Conservation (phyloP, 1,140 invertebrate genomes). For the Sesamia nonagrioides region DNA sequence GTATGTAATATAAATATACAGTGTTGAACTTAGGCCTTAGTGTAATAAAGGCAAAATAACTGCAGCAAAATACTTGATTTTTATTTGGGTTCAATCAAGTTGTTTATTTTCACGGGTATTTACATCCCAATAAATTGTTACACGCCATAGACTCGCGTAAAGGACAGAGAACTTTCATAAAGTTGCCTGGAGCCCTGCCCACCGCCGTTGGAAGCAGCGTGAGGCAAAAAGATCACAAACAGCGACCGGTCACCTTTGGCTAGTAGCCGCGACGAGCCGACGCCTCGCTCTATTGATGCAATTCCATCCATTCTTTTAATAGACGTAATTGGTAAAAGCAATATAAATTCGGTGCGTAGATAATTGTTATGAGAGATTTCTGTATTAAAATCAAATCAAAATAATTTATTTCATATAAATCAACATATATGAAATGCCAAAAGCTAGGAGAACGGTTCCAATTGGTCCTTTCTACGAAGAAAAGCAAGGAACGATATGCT, state of each 20-base stretch:
- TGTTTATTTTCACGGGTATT: neutral
- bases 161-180: neutral
- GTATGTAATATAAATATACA: too few relatives aligned
- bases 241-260: conserved; percentile 34
- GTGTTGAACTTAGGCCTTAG: too few relatives aligned
- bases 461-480: too few relatives aligned
- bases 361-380: neutral
- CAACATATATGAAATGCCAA: too few relatives aligned
- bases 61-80: too few relatives aligned
- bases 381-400: too few relatives aligned
- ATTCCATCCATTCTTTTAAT: neutral
- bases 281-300: conserved; percentile 33
- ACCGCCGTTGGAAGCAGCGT: neutral
- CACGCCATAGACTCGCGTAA: neutral
- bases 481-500: too few relatives aligned
- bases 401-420: too few relatives aligned
- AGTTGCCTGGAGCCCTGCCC: conserved; percentile 9
- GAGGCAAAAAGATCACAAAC: neutral
- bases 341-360: neutral
- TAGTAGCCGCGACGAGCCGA: neutral
- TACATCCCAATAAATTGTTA: neutral
- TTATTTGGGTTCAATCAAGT: neutral
- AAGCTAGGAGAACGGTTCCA: too few relatives aligned
- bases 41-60: too few relatives aligned
- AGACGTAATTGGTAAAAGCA: neutral